Base-by-base conservation (phyloP, 2,113 vertebrate genomes). In the Hypomesus transpacificus region DNA sequence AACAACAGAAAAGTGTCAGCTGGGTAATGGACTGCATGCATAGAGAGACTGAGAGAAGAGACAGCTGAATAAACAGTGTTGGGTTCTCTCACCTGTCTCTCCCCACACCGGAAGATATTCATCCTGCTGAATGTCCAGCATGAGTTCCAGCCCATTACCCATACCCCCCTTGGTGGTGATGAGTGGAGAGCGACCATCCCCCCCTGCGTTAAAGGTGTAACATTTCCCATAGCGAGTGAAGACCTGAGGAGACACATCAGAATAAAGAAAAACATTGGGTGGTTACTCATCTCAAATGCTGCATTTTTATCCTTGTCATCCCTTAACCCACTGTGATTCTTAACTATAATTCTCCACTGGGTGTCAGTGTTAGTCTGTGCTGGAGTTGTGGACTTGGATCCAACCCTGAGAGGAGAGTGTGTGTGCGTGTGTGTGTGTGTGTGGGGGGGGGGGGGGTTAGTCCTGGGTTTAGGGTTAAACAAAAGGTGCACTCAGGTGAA, bases 41-140 rank as follows among this genome's bases (percentile, higher is more conserved):
- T 28, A 54, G 26, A 17, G 39, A 6, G 31, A 53, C 14, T 72
- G 46, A 4, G 75, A 53, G 75, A 61, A 28, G 24, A 9, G 53
- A 66, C 21, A 31, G 69, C 62, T 73, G 18, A 17, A 31, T 39
- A 4, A 64, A 16, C 28, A 14, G 58, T 50, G 21, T 57, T 18
- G 50, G 56, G 20, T 52, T 20, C 14, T 51, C 89, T 85, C 90
- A 98, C 97, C 96, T 46, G 96, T 97, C 76, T 99, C 97, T 75
- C 96, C 97, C 97, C 97, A 98, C 18, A 99, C 94, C 0, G 97
- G 97, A 78, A 98, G 90, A 83, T 98, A 98, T 82, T 98, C 96
- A 18, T 98, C 97, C 85, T 98, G 97, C 80, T 98, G 97, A 75
- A 98, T 98, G 86, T 99, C 97, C 89, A 98, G 87, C 97, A 99